A percentile compares a stretch with the other conserved stretches of the same genome.
phyloP scores from a whole-genome alignment of 2,113 vertebrate genomes.

The Pomatostomus ruficeps region DNA sequence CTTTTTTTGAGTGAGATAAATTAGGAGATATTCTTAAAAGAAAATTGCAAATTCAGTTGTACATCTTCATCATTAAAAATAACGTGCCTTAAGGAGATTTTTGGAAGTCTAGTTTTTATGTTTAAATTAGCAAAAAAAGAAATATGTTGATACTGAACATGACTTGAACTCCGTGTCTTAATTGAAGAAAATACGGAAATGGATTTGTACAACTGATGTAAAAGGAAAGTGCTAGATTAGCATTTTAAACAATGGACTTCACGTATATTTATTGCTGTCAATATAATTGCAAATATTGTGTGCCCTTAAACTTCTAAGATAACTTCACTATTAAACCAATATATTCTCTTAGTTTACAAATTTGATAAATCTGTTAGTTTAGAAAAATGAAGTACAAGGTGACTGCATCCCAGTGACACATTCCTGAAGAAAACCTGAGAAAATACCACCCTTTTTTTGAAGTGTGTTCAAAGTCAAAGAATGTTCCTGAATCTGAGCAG shows the following conservation, averaged over 20 bases:
- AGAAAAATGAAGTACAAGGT: not conserved
- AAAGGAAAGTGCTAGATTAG: not conserved
- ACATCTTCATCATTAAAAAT: not conserved
- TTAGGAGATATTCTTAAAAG: not conserved
- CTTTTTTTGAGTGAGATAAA: not conserved
- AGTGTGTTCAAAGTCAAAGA: not conserved
- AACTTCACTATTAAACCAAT: not conserved
- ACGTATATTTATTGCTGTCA: not conserved
- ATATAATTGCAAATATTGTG: not conserved
- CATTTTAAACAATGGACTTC: not conserved
- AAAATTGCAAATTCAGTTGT: not conserved
- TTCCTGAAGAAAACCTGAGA: not conserved
- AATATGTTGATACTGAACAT: not conserved
- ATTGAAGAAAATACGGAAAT: constrained; percentile 11
- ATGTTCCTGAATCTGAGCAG: not conserved
- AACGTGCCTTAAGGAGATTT: not conserved
- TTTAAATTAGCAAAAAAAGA: not conserved
- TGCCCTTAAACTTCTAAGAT: not conserved
- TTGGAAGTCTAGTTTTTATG: not conserved
- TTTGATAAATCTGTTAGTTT: not conserved
- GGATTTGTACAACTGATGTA: not conserved
- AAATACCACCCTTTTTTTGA: not conserved
- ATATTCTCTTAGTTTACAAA: not conserved
- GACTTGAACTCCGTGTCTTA: not conserved
- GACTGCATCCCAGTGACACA: not conserved